Conservation (phyloP, 2,888 invertebrate species). For the Alitta virens region DNA sequence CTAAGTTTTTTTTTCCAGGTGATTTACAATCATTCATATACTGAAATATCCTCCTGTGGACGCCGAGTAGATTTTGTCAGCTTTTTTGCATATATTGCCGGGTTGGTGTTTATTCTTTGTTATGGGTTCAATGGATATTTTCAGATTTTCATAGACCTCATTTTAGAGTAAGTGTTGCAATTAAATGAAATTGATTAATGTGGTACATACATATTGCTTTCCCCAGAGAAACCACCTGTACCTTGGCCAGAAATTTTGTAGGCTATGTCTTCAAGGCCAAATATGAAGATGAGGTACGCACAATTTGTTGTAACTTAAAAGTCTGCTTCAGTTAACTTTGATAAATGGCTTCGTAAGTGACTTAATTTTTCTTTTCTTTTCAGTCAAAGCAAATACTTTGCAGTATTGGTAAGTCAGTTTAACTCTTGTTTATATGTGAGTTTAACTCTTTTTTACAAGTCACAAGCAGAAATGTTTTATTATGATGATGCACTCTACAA, state of each 20-base stretch:
- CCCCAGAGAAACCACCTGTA: conserved; percentile 56
- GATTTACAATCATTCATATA: conserved; percentile 64
- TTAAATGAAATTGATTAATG: no score
- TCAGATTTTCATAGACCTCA: no score
- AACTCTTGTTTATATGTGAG: no score
- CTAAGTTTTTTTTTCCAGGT: conserved; percentile 54
- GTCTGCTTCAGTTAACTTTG: not conserved
- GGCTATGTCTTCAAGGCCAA: conserved; percentile 53
- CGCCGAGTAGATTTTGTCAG: conserved; percentile 61
- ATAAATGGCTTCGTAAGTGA: not conserved
- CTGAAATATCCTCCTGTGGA: conserved; percentile 69
- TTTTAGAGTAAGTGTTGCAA: no score
- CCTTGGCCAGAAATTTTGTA: conserved; percentile 52
- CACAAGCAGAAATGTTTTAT: no score
- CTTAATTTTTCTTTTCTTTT: conserved; percentile 22
- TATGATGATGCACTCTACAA: no score
- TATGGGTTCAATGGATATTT: no score
- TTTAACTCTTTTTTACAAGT: no score
- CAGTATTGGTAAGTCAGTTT: conserved; percentile 42
- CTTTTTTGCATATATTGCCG: conserved; percentile 66
- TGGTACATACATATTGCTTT: not conserved
- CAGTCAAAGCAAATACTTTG: conserved; percentile 45
- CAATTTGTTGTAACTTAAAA: not conserved
- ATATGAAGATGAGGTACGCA: conserved; percentile 42
- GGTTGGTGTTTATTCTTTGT: conserved; percentile 59